These are phyloP conservation scores for Microcebus lehilahytsara DNA, from an alignment of 2,113 vertebrate genomes.

Conservation along the genomic window DNA sequence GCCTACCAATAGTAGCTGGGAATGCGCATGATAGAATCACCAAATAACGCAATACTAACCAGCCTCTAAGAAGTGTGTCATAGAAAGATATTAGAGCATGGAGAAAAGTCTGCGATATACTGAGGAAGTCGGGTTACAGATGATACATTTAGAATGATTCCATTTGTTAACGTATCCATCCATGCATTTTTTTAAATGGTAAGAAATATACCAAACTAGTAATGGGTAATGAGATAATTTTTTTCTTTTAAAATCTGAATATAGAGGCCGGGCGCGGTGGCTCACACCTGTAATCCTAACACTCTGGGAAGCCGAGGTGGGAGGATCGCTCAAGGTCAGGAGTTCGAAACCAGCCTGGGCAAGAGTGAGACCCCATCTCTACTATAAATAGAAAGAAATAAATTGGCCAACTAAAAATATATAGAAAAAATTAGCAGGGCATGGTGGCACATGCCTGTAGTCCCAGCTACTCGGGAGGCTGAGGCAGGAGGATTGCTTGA, in stretches of 20 bases:
- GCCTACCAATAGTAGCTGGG: neutral
- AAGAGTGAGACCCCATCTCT: no score
- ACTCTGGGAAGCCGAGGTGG: no score
- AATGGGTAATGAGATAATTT: neutral
- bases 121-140: neutral
- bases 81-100: neutral
- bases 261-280: no score
- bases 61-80: neutral
- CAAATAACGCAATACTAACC: neutral
- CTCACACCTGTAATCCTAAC: no score
- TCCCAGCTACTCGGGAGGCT: no score
- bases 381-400: no score
- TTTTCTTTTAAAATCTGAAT: neutral
- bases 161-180: neutral
- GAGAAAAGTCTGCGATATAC: neutral
- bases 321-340: no score
- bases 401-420: no score
- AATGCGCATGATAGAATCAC: neutral
- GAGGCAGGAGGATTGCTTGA: no score
- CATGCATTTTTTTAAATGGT: neutral
- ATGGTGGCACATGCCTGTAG: no score
- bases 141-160: neutral
- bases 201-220: neutral
- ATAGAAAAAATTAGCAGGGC: no score
- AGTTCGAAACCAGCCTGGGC: no score